A percentile compares a stretch with the other conserved stretches of the same genome.
These are phyloP conservation scores for Bovichtus variegatus DNA, from an alignment of 2,797 vertebrate genomes.

Conservation along the genomic window DNA sequence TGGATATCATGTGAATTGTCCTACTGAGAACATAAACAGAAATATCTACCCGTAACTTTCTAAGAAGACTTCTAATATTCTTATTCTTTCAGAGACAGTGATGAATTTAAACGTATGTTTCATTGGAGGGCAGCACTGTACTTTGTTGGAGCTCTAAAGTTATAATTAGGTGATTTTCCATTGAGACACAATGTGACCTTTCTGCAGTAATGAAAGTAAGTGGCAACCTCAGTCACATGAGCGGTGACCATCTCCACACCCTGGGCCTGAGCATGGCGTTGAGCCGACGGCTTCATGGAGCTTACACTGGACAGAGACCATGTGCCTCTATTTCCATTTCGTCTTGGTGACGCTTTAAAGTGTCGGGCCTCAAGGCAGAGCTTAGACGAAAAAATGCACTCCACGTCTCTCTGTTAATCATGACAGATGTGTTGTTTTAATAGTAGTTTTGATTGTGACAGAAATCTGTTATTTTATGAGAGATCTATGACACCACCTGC, in stretches of 20 bases:
- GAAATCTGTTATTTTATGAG: slow-evolving; percentile 42
- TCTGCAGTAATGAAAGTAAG: slow-evolving; percentile 81
- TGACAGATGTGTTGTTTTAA: slow-evolving; percentile 33
- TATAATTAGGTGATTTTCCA: slow-evolving; percentile 84
- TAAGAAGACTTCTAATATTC: neutral
- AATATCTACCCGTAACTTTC: neutral
- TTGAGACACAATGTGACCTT: slow-evolving; percentile 83
- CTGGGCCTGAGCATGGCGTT: slow-evolving; percentile 56
- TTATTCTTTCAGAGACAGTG: slow-evolving; percentile 16
- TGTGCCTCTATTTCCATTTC: slow-evolving; percentile 67
- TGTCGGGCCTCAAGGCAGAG: slow-evolving; percentile 12
- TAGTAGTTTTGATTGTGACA: slow-evolving; percentile 46
- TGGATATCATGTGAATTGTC: neutral
- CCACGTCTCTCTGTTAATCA: slow-evolving; percentile 7
- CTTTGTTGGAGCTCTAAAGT: slow-evolving; percentile 74
- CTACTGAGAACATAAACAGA: neutral
- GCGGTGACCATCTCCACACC: slow-evolving; percentile 66
- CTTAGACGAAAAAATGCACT: slow-evolving; percentile 28
- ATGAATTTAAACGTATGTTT: slow-evolving; percentile 44
- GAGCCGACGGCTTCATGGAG: slow-evolving; percentile 73
- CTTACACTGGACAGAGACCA: slow-evolving; percentile 64
- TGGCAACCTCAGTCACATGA: slow-evolving; percentile 77
- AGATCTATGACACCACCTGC: slow-evolving; percentile 14
- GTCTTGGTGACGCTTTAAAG: slow-evolving; percentile 43
- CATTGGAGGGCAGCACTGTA: slow-evolving; percentile 45